Conservation (phyloP, 2,888 invertebrate genomes). For the Pollenia griseotomentosa region DNA sequence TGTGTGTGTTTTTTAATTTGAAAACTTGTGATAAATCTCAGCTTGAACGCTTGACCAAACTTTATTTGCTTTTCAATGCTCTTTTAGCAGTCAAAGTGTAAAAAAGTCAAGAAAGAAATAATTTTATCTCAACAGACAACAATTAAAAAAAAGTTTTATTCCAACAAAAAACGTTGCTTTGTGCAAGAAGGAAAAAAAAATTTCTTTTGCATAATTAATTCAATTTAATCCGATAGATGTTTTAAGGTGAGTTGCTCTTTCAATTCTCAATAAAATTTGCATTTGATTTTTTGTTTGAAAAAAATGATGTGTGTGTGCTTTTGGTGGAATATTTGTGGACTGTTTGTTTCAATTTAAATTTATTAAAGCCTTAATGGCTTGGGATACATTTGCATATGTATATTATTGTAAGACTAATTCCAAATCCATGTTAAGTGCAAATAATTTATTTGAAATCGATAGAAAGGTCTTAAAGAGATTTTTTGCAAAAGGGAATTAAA, state of each 20-base stretch:
- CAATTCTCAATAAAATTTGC: not conserved
- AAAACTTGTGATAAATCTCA: slow-evolving; percentile 63
- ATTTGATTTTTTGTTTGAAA: not conserved
- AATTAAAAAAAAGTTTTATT: not conserved
- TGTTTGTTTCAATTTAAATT: too few relatives aligned
- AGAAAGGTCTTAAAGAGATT: too few relatives aligned
- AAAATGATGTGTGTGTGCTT: not conserved
- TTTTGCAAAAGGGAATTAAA: too few relatives aligned
- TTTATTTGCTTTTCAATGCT: slow-evolving; percentile 57
- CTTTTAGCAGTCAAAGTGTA: slow-evolving; percentile 68
- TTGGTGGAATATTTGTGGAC: too few relatives aligned
- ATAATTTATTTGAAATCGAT: too few relatives aligned
- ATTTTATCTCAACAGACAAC: not conserved
- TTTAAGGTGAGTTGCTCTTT: slow-evolving; percentile 32
- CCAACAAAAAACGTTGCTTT: not conserved
- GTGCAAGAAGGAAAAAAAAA: not conserved
- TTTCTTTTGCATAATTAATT: not conserved
- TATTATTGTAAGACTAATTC: too few relatives aligned
- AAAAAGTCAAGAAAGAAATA: slow-evolving; percentile 53
- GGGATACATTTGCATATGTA: too few relatives aligned
- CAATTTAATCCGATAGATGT: not conserved
- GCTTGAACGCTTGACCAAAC: slow-evolving; percentile 58
- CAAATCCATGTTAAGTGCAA: too few relatives aligned
- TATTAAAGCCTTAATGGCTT: too few relatives aligned
- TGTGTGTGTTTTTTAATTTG: not conserved